Evolutionary conservation across 2,888 invertebrate species (phyloP).

Genomic region (Frankliniella fusca): DNA sequence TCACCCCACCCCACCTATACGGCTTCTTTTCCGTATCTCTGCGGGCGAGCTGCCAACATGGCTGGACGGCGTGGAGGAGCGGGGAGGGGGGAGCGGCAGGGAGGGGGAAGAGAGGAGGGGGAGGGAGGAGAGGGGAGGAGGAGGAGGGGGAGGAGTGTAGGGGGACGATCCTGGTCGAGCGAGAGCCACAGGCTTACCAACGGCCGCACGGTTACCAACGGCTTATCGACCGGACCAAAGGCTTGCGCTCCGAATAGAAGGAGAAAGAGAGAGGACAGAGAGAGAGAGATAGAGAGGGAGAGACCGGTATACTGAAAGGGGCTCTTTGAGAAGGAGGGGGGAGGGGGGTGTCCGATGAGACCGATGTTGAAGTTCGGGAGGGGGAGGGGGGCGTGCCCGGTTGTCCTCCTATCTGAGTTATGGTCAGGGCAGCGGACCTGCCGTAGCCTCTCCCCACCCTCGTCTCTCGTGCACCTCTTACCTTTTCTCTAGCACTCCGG

Average conservation of each 20-base stretch:
- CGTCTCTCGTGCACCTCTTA: neutral
- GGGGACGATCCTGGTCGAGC: neutral
- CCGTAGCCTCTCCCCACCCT: neutral
- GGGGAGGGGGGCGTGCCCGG: neutral
- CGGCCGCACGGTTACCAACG: neutral
- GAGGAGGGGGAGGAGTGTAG: neutral
- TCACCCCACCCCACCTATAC: neutral
- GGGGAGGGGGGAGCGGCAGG: neutral
- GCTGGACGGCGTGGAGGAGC: neutral
- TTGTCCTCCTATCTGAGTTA: slow-evolving; percentile 20
- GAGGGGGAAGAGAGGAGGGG: neutral
- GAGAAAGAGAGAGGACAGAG: too few species aligned
- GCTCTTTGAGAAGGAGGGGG: neutral
- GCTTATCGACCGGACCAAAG: slow-evolving; percentile 8
- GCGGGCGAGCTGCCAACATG: neutral
- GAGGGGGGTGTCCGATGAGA: neutral
- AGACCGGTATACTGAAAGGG: too few species aligned
- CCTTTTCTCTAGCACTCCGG: too few species aligned
- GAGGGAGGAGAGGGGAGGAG: neutral
- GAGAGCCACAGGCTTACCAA: neutral
- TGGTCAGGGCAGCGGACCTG: neutral
- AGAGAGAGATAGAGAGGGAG: too few species aligned
- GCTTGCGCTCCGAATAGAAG: too few species aligned
- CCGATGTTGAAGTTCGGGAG: neutral
- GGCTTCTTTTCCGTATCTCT: neutral